Percentiles rank a stretch among this genome's conserved stretches.
Conservation (phyloP, 2,113 vertebrate species). For the Crotalus viridis region DNA sequence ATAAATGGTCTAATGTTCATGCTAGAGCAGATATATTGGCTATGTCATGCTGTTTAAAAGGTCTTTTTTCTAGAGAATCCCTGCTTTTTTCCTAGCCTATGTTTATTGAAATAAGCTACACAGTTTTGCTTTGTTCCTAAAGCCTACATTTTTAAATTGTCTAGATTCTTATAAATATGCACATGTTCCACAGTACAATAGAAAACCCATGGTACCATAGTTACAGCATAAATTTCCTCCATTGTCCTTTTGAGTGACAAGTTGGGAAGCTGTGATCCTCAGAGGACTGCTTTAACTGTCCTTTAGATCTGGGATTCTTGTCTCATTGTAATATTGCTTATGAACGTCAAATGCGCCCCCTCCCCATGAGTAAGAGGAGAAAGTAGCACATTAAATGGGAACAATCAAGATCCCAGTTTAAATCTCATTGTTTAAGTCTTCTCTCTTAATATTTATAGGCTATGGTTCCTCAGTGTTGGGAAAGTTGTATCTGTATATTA, state of each 20-base stretch:
- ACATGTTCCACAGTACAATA: neutral
- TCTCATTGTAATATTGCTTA: neutral
- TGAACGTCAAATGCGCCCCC: too few species aligned
- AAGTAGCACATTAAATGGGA: too few species aligned
- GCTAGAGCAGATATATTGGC: neutral
- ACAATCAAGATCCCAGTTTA: too few species aligned
- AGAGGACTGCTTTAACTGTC: neutral
- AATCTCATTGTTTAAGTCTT: too few species aligned
- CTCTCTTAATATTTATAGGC: too few species aligned
- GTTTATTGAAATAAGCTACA: neutral
- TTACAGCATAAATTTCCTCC: neutral
- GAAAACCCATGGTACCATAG: neutral
- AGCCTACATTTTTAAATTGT: neutral
- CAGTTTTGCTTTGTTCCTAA: neutral
- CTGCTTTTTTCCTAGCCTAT: neutral
- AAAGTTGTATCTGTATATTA: too few species aligned
- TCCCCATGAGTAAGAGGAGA: too few species aligned
- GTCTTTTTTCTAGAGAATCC: neutral
- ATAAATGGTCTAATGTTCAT: neutral
- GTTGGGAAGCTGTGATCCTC: neutral
- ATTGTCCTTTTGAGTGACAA: neutral
- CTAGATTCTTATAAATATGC: neutral
- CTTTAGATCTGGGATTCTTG: neutral
- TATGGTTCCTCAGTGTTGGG: too few species aligned
- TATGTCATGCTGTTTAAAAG: neutral